Conservation (phyloP, 1,140 invertebrate species). For the Sycophaga agraensis region DNA sequence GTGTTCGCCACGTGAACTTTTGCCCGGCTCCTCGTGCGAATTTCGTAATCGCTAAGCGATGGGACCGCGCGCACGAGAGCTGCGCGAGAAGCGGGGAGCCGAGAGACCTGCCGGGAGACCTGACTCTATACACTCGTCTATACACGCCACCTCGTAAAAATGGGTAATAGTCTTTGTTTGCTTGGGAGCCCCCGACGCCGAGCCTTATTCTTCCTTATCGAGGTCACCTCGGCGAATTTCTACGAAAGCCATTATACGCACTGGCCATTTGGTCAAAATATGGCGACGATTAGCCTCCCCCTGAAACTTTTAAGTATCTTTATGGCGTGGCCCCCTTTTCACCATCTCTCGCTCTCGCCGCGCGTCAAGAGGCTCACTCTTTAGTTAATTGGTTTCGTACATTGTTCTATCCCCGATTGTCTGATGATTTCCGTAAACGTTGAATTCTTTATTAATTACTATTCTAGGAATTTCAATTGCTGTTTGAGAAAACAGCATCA, state of each 20-base stretch:
- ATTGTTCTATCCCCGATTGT: too few relatives aligned
- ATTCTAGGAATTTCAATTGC: too few relatives aligned
- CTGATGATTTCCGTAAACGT: too few relatives aligned
- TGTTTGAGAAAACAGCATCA: too few relatives aligned
- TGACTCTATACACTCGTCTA: too few relatives aligned
- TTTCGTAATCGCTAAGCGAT: not conserved
- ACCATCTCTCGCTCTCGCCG: too few relatives aligned
- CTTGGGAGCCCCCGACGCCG: not conserved
- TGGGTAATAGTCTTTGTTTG: constrained; percentile 5
- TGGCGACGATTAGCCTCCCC: not conserved
- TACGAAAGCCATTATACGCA: not conserved
- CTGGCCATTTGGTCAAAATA: not conserved
- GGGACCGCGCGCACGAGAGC: not conserved
- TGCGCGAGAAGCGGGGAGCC: not conserved
- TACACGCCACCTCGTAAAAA: constrained; percentile 1
- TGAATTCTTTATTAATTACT: too few relatives aligned
- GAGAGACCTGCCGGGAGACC: not conserved
- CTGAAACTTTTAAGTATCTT: not conserved
- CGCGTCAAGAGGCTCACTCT: too few relatives aligned
- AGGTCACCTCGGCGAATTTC: not conserved
- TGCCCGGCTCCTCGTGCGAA: not conserved
- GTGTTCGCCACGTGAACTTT: too few relatives aligned
- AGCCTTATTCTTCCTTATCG: constrained; percentile 5
- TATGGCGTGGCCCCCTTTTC: not conserved
- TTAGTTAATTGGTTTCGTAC: too few relatives aligned